Evolutionary conservation across 1,140 invertebrate genomes (phyloP).

Genomic region (Octopus bimaculoides): DNA sequence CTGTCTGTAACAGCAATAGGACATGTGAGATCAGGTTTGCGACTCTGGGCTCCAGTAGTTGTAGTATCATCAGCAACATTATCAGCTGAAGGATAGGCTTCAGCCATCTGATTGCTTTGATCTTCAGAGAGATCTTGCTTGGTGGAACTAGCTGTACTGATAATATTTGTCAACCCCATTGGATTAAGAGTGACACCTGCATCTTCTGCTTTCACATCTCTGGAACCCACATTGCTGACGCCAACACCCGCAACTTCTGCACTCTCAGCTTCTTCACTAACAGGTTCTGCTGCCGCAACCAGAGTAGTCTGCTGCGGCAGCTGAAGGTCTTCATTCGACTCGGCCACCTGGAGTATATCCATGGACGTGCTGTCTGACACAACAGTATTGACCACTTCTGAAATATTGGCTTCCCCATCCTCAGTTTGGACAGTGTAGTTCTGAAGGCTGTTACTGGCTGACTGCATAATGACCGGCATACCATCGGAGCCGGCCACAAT

Average conservation of each 20-base stretch:
- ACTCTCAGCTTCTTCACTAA: neutral
- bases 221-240: neutral
- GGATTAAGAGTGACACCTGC: neutral
- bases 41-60: constrained; percentile 7
- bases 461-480: neutral
- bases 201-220: neutral
- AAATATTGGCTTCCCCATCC: constrained; percentile 13
- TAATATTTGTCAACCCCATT: constrained; percentile 1
- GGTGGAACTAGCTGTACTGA: neutral
- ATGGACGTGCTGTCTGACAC: constrained; percentile 21
- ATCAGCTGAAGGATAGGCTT: neutral
- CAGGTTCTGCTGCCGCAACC: neutral
- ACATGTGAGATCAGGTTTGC: constrained; percentile 43
- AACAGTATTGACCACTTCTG: constrained; percentile 22
- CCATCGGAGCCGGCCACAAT: constrained; percentile 9
- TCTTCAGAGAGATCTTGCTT: neutral
- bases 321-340: neutral
- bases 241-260: neutral
- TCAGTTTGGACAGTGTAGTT: neutral
- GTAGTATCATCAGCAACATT: neutral
- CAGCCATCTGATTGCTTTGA: neutral
- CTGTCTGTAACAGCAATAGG: constrained; percentile 50
- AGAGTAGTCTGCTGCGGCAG: no score
- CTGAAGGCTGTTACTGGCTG: no score
- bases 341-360: constrained; percentile 21